phyloP scores from a whole-genome alignment of 2,888 invertebrate species.

The Pachydiplax longipennis region DNA sequence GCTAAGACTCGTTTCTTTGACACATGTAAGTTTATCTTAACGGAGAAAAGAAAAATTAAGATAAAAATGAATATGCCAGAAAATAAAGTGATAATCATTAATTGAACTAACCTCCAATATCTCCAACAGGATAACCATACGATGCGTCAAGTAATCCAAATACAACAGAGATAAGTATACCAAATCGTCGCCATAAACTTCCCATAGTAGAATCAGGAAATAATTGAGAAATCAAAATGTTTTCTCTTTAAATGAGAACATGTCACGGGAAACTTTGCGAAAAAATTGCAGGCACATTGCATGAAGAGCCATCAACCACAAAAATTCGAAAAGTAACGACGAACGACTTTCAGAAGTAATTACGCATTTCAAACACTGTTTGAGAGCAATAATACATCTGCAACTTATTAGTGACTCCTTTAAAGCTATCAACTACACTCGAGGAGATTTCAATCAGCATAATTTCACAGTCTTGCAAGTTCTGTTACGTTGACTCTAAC shows the following conservation, averaged over 20 bases:
- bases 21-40: too few species aligned
- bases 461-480: neutral
- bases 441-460: neutral
- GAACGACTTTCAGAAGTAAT: neutral
- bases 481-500: neutral
- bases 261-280: constrained; percentile 12
- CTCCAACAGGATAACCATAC: constrained; percentile 1
- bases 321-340: neutral
- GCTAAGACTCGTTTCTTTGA: too few species aligned
- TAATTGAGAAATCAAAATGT: neutral
- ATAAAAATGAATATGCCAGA: too few species aligned
- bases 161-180: neutral
- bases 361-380: neutral
- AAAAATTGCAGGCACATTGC: neutral
- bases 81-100: too few species aligned
- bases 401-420: neutral
- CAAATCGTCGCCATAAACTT: neutral
- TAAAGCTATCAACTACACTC: neutral
- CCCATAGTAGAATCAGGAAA: neutral
- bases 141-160: constrained; percentile 4
- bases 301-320: neutral
- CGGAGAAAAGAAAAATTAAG: too few species aligned
- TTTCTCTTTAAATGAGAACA: neutral
- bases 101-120: neutral
- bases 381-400: neutral